Evolutionary conservation across 2,797 vertebrate genomes (phyloP), one percentile per base, ranked within the genome.

Genomic region (Chloroceryle inda): DNA sequence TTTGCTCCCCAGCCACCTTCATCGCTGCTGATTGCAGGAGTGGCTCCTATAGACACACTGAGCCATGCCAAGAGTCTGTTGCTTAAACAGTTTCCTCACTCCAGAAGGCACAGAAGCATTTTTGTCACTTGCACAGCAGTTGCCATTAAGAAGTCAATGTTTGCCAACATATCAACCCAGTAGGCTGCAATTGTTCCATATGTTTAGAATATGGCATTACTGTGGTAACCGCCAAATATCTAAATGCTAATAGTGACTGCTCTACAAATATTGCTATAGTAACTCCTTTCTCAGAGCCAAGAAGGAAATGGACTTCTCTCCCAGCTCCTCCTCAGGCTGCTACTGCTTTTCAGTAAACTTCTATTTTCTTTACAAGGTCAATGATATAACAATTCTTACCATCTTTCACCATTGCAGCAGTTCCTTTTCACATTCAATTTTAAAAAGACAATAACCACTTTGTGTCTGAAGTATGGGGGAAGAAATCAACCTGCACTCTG

Each of bases 81-180:
- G 89, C 81, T 92, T 81, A 59, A 95, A 95, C 91, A 88, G 89
- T 91, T 96, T 85, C 91, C 75, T 96, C 78, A 64, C 92, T 93
- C 78, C 94, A 96, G 92, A 95, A 95, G 95, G 94, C 94, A 89
- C 75, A 77, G 94, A 96, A 94, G 75, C 89, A 81, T 94, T 97
- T 96, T 94, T 95, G 91, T 95, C 94, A 92, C 92, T 96, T 72
- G 85, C 96, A 94, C 94, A 92, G 94, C 95, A 95, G 92, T 56
- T 94, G 79, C 94, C 89, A 94, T 97, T 96, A 94, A 82, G 89
- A 94, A 96, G 91, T 67, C 95, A 94, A 63, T 94, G 94, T 96
- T 96, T 94, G 89, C 92, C 94, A 96, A 94, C 94, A 88, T 79
- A 96, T 67, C 92, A 94, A 59, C 94, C 93, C 94, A 96, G 95